Evolutionary conservation across 2,113 vertebrate species (phyloP).

Genomic region (Tamias sibiricus): DNA sequence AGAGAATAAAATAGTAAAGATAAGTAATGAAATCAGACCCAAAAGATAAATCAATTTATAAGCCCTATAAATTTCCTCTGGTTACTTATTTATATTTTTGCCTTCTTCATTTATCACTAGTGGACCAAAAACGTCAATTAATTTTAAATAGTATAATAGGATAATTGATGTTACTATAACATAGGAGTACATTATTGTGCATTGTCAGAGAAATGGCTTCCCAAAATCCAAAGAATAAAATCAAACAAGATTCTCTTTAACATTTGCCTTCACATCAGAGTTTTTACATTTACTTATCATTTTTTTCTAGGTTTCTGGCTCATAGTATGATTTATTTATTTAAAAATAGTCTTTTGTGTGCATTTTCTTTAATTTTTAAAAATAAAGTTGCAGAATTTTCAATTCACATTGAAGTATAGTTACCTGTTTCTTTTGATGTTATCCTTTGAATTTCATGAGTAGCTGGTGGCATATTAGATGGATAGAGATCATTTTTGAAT

Average conservation of each 20-base stretch:
- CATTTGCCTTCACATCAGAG: not conserved
- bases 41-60: slow-evolving; percentile 38
- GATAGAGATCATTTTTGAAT: not conserved
- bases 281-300: not conserved
- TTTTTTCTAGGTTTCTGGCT: not conserved
- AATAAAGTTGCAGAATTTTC: not conserved
- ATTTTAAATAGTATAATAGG: not conserved
- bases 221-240: not conserved
- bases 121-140: not conserved
- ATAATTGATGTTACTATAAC: not conserved
- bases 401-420: not conserved
- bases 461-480: not conserved
- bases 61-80: not conserved
- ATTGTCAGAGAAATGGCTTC: not conserved
- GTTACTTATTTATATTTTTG: not conserved
- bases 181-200: not conserved
- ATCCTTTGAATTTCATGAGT: not conserved
- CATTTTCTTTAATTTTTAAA: not conserved
- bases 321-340: not conserved
- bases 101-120: not conserved
- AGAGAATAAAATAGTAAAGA: not conserved
- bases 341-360: not conserved
- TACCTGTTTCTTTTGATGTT: not conserved
- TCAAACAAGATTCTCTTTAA: not conserved
- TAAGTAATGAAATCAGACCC: not conserved